Evolutionary conservation across 2,888 invertebrate genomes (phyloP), one percentile per base, ranked within the genome.

Genomic region (Eilema griseolum): DNA sequence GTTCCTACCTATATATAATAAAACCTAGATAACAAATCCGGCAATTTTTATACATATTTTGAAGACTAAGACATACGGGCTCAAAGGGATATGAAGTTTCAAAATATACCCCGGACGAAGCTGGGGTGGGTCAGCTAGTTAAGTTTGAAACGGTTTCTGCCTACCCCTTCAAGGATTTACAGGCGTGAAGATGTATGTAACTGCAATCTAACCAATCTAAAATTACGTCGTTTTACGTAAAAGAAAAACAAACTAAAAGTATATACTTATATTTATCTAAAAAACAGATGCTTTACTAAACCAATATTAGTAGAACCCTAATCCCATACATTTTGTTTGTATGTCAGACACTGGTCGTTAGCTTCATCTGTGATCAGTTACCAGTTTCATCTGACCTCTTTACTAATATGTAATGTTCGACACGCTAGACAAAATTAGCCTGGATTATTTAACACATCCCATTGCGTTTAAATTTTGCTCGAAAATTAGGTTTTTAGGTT

Each of bases 401-500:
- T 26, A 28, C 26, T 37, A 52, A 52, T 56, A 28, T 8, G 23
- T 20, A 41, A 10, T 37, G 7, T 26, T 72, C 5, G 26, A 20
- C 28, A 7, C 0, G 8, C 37, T 10, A 63, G 76, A 3, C 69
- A 65, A 63, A 61, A 66, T 73, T 74, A 74, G 5, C 52, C 52
- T 79, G 71, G 75, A 73, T 72, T 69, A 76, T 73, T 62, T 70
- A 75, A 70, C 69, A 71, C 74, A 73, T 73, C 73, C 73, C 71
- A 65, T 31, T 61, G 10, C 69, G 71, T 73, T 75, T 73, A 74
- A 62, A 75, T 76, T 72, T 75, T 46, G 56, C 26, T 23, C 46
- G 79, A 76, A 84, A 91, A 90, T 86, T 85, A 73, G 92, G 92
- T 92, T 89, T 90, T 81, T 86, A 78, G 91, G 91, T 86, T 88